These are phyloP conservation scores for Meteorus cinctellus DNA, from an alignment of 2,888 invertebrate genomes.

Conservation along the genomic window DNA sequence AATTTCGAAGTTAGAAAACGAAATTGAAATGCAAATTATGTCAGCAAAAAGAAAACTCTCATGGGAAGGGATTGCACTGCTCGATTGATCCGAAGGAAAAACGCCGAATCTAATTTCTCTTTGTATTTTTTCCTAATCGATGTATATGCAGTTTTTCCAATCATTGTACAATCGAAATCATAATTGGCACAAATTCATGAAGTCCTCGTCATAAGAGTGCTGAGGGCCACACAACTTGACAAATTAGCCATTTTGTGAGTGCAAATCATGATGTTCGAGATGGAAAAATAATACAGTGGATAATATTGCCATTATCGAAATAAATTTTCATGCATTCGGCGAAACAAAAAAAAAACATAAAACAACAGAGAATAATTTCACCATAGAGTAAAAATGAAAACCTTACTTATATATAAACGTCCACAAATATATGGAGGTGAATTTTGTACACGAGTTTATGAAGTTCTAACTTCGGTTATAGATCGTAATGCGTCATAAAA, in stretches of 20 bases:
- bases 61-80: constrained; percentile 15
- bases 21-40: constrained; percentile 13
- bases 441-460: constrained; percentile 22
- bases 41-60: constrained; percentile 7
- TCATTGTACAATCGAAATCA: constrained; percentile 17
- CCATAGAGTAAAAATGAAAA: constrained; percentile 4
- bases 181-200: constrained; percentile 22
- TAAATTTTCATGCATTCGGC: background rate
- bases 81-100: constrained; percentile 5
- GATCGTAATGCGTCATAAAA: background rate
- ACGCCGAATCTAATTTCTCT: background rate
- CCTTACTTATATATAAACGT: background rate
- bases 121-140: background rate
- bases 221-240: background rate
- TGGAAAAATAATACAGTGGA: constrained; percentile 14
- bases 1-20: constrained; percentile 3
- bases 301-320: background rate
- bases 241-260: background rate
- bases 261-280: background rate
- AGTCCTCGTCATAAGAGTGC: background rate
- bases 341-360: constrained; percentile 12
- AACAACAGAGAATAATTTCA: constrained; percentile 18
- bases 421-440: constrained; percentile 1
- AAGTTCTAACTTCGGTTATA: background rate
- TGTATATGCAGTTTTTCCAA: background rate